Evolutionary conservation across 2,113 vertebrate genomes (phyloP).

Genomic region (Myodes glareolus): DNA sequence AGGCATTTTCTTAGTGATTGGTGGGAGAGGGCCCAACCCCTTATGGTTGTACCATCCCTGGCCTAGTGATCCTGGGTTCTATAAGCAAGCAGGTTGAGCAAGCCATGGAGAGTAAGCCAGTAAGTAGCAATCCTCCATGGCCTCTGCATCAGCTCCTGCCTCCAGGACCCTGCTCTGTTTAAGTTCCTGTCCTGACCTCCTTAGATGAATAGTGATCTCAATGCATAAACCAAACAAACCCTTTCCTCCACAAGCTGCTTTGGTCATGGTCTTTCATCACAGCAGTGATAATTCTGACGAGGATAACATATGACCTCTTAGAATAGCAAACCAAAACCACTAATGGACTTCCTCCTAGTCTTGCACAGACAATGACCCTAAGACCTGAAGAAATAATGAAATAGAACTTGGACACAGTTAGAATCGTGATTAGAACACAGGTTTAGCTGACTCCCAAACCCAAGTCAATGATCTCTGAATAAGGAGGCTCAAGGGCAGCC

Average conservation of each 20-base stretch:
- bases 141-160: not conserved
- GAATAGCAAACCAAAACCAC: not conserved
- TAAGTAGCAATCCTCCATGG: not conserved
- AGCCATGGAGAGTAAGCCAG: not conserved
- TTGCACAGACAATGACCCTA: not conserved
- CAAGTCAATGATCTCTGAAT: not conserved
- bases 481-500: not conserved
- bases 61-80: not conserved
- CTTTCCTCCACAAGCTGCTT: not conserved
- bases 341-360: not conserved
- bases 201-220: not conserved
- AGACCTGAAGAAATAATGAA: not conserved
- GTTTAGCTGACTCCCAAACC: slow-evolving; percentile 19
- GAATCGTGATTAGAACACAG: not conserved
- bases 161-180: not conserved
- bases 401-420: not conserved
- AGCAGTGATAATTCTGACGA: not conserved
- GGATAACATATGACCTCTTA: not conserved
- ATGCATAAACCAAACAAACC: not conserved
- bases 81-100: not conserved
- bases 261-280: not conserved
- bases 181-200: not conserved
- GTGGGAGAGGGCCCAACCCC: not conserved
- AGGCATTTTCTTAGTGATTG: not conserved
- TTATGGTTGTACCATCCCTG: not conserved